Conservation (phyloP, 1,140 invertebrate genomes). For the Drosophila arawakana region DNA sequence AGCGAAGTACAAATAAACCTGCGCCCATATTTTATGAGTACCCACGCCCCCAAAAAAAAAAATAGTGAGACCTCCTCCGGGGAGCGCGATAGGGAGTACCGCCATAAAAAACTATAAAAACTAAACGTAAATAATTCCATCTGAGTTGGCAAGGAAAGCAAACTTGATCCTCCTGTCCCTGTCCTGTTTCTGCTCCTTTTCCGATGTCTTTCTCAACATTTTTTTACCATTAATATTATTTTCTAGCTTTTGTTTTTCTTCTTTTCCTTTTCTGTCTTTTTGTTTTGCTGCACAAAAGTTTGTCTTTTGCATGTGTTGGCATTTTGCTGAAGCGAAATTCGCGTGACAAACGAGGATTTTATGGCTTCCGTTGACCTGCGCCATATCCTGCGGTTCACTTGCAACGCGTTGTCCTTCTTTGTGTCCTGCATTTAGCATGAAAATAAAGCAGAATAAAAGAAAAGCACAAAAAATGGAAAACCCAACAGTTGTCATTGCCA, state of each 20-base stretch:
- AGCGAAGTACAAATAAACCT: slow-evolving; percentile 76
- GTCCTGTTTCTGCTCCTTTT: not conserved
- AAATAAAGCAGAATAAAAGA: not conserved
- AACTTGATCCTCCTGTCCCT: slow-evolving; percentile 40
- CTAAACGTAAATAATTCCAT: slow-evolving; percentile 82
- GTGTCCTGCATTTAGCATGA: slow-evolving; percentile 42
- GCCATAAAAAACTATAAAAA: slow-evolving; percentile 80
- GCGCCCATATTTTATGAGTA: slow-evolving; percentile 78
- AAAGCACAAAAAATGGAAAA: slow-evolving; percentile 8
- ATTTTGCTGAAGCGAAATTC: slow-evolving; percentile 77
- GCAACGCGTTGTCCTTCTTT: slow-evolving; percentile 52
- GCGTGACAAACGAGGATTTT: slow-evolving; percentile 84
- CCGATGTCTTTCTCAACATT: slow-evolving; percentile 59
- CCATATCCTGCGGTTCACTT: slow-evolving; percentile 81
- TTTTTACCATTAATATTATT: slow-evolving; percentile 81
- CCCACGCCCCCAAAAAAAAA: slow-evolving; percentile 43
- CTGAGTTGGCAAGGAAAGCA: slow-evolving; percentile 56
- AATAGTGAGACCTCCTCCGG: not conserved
- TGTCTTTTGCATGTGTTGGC: slow-evolving; percentile 82
- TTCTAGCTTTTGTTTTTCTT: slow-evolving; percentile 56
- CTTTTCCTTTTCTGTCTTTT: slow-evolving; percentile 32
- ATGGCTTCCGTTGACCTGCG: slow-evolving; percentile 84
- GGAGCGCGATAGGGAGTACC: slow-evolving; percentile 14
- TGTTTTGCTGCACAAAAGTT: slow-evolving; percentile 57
- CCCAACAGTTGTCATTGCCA: slow-evolving; percentile 81